phyloP scores from a whole-genome alignment of 1,140 invertebrate genomes.

The Tetraneura akinire region DNA sequence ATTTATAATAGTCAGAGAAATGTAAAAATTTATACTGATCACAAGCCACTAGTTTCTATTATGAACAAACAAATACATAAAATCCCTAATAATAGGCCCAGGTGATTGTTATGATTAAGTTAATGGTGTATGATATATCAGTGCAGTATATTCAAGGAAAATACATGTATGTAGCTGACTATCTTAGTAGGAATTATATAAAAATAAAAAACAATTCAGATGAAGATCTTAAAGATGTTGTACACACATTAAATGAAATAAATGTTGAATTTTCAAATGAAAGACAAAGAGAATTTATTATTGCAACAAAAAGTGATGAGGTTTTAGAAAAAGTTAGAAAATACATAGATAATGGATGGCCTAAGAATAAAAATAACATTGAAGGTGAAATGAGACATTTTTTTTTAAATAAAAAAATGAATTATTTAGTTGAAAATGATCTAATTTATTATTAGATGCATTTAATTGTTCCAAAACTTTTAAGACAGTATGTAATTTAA shows the following conservation, averaged over 20 bases:
- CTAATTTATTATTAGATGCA: constrained; percentile 16
- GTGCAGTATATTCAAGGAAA: constrained; percentile 56
- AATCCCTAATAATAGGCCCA: too few relatives aligned
- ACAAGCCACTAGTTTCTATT: too few relatives aligned
- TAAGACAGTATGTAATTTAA: neutral
- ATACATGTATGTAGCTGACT: constrained; percentile 55
- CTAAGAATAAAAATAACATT: too few relatives aligned
- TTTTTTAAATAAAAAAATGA: constrained; percentile 5
- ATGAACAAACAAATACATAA: too few relatives aligned
- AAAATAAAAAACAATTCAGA: constrained; percentile 16
- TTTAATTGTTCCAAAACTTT: neutral
- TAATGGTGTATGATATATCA: constrained; percentile 55
- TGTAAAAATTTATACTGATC: too few relatives aligned
- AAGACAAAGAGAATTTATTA: constrained; percentile 55
- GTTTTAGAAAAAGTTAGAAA: neutral
- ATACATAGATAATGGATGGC: neutral
- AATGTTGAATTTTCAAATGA: constrained; percentile 54
- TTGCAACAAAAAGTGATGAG: neutral
- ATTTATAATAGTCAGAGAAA: too few relatives aligned
- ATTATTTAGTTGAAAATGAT: constrained; percentile 1
- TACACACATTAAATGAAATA: neutral
- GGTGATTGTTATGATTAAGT: too few relatives aligned
- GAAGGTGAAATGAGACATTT: neutral
- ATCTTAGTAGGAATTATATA: constrained; percentile 15
- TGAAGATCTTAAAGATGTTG: neutral